These are phyloP conservation scores for Erythrocercus mccallii DNA, from an alignment of 2,113 vertebrate genomes.

Conservation along the genomic window DNA sequence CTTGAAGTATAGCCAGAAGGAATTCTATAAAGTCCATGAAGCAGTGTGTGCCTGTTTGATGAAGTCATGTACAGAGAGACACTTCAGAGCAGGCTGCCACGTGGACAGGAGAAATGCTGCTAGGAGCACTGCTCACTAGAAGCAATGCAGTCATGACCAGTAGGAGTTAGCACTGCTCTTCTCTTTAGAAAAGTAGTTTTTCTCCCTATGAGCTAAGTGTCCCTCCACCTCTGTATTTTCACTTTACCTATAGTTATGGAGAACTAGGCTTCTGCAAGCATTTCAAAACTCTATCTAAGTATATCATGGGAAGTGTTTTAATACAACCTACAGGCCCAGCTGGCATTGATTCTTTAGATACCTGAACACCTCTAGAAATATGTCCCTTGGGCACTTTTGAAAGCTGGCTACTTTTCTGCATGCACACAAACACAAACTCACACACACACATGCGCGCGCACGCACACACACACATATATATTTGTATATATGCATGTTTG, in stretches of 20 bases:
- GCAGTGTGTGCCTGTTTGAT: not conserved
- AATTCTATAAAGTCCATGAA: not conserved
- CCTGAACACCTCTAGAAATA: not conserved
- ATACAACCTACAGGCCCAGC: not conserved
- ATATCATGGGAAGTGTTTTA: not conserved
- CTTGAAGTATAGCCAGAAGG: not conserved
- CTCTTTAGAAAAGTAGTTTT: not conserved
- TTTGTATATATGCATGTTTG: not conserved
- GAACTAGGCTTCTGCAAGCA: not conserved
- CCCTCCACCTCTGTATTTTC: not conserved
- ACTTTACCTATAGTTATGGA: not conserved
- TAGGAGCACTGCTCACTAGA: not conserved
- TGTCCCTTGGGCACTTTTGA: not conserved
- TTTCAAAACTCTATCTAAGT: not conserved
- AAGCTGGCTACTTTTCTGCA: slow-evolving; percentile 4
- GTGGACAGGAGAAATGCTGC: not conserved
- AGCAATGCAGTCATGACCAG: not conserved
- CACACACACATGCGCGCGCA: not conserved
- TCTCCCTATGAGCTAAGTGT: not conserved
- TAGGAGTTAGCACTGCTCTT: not conserved
- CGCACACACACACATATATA: not conserved
- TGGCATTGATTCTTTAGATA: not conserved
- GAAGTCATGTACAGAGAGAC: not conserved
- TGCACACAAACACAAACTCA: not conserved
- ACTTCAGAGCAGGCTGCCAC: not conserved